These are phyloP conservation scores for Drosophila pseudotakahashii DNA, from an alignment of 2,888 invertebrate species.

Conservation along the genomic window DNA sequence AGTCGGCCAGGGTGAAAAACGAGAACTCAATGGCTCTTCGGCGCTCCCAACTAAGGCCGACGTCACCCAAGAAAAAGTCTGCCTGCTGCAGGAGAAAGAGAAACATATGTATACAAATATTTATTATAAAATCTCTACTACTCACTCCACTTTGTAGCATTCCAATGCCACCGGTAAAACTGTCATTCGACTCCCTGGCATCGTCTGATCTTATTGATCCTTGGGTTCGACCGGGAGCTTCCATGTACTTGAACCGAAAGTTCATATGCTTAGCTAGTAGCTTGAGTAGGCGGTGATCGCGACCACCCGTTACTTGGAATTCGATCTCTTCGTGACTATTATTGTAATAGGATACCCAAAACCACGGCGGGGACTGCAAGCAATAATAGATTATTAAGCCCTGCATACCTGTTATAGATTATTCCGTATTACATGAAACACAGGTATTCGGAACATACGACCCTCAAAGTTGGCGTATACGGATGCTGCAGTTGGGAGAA, in stretches of 20 bases:
- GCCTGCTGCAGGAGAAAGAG: conserved; percentile 83
- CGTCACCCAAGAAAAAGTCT: conserved; percentile 90
- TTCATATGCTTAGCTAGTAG: conserved; percentile 88
- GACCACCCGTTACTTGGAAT: conserved; percentile 87
- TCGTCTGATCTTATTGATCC: conserved; percentile 85
- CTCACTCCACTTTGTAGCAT: conserved; percentile 88
- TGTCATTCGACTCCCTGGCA: conserved; percentile 87
- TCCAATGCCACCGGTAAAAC: conserved; percentile 90
- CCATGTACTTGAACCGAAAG: conserved; percentile 89
- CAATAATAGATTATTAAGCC: background rate
- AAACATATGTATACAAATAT: background rate
- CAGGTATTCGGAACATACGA: conserved; percentile 88
- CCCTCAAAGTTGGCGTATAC: conserved; percentile 89
- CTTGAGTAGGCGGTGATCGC: conserved; percentile 89
- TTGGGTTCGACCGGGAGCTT: conserved; percentile 90
- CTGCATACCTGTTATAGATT: conserved; percentile 60
- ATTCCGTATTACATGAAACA: conserved; percentile 87
- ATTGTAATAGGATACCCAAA: conserved; percentile 89
- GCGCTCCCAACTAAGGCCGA: conserved; percentile 90
- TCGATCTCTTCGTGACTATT: conserved; percentile 84
- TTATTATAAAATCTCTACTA: background rate
- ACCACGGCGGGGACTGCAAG: conserved; percentile 89
- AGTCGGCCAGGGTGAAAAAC: conserved; percentile 90
- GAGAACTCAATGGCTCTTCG: conserved; percentile 90
- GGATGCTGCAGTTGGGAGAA: conserved; percentile 87